Evolutionary conservation across 2,113 vertebrate genomes (phyloP).

Genomic region (Cyphomyrus discorhynchus): DNA sequence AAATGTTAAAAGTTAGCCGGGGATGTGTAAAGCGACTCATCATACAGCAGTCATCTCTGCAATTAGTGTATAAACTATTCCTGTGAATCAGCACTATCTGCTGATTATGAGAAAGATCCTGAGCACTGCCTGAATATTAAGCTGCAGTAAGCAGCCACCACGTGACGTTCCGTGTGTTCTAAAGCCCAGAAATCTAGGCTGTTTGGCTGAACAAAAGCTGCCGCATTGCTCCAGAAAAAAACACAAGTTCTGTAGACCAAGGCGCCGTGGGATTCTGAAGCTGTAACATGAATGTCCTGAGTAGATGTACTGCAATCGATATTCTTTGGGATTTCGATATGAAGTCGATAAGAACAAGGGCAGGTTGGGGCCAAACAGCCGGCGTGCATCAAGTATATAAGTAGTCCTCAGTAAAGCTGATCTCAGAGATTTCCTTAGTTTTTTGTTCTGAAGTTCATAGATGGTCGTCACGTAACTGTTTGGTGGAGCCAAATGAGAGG

Average conservation of each 20-base stretch:
- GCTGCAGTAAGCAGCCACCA: not conserved
- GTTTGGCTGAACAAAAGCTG: not conserved
- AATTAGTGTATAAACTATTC: not conserved
- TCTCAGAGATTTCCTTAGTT: not conserved
- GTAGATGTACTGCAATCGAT: not conserved
- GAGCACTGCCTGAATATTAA: not conserved
- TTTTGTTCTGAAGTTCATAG: not conserved
- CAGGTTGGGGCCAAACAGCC: not conserved
- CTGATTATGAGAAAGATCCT: not conserved
- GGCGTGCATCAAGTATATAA: not conserved
- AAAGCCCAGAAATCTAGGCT: not conserved
- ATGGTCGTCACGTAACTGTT: not conserved
- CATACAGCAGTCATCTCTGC: not conserved
- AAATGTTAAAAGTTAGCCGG: not conserved
- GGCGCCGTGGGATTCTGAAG: not conserved
- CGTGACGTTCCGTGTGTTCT: not conserved
- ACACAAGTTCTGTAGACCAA: not conserved
- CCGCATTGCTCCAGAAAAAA: not conserved
- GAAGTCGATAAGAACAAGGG: not conserved
- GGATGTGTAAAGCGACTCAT: not conserved
- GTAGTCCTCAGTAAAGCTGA: not conserved
- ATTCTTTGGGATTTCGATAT: not conserved
- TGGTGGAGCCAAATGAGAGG: not conserved
- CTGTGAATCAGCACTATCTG: not conserved
- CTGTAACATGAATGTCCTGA: not conserved